Conservation (phyloP, 2,888 invertebrate species). For the Netelia virgata region DNA sequence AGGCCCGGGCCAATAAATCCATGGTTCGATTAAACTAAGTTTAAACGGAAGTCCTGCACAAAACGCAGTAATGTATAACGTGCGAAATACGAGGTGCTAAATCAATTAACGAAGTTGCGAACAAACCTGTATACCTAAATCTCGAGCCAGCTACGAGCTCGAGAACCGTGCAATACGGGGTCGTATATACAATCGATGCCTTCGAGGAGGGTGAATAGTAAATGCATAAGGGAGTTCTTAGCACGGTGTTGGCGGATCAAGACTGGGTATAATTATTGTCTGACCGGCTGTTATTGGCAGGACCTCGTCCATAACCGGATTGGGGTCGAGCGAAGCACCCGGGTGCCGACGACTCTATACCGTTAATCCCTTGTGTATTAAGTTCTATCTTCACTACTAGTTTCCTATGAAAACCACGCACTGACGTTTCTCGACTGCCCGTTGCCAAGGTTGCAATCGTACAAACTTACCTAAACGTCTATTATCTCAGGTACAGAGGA, state of each 20-base stretch:
- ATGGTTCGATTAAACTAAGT: conserved; percentile 84
- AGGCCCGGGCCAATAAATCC: conserved; percentile 81
- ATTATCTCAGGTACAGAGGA: conserved; percentile 29
- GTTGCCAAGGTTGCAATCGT: conserved; percentile 1
- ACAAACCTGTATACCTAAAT: conserved; percentile 48
- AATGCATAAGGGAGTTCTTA: conserved; percentile 20
- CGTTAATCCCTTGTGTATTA: conserved; percentile 3
- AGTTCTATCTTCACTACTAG: background rate
- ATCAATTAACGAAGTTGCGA: conserved; percentile 82
- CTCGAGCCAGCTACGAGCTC: conserved; percentile 30
- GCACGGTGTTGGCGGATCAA: background rate
- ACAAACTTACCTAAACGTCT: conserved; percentile 4
- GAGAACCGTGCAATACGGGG: conserved; percentile 14
- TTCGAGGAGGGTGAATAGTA: background rate
- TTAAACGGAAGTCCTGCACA: conserved; percentile 80
- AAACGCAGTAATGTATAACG: conserved; percentile 78
- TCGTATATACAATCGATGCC: background rate
- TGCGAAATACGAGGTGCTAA: conserved; percentile 80
- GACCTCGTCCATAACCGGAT: too few species aligned
- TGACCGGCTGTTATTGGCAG: conserved; percentile 22
- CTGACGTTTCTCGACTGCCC: background rate
- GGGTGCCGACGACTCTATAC: conserved; percentile 1
- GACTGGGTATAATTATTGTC: conserved; percentile 22
- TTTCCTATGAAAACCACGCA: background rate
- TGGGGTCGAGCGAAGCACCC: background rate